Evolutionary conservation across 2,797 vertebrate species (phyloP).

Genomic region (Nannoperca obscura): DNA sequence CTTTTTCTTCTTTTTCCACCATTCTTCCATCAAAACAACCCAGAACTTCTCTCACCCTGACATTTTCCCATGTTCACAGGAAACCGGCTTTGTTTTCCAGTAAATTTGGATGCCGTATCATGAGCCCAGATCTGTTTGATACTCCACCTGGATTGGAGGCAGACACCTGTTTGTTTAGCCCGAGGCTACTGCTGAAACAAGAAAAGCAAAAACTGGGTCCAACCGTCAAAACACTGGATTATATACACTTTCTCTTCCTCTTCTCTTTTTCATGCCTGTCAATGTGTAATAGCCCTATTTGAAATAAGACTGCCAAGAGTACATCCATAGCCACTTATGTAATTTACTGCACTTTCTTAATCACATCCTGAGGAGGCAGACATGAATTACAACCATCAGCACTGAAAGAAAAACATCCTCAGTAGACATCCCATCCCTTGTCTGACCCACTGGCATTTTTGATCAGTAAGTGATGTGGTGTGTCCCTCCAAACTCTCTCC

Average conservation of each 20-base stretch:
- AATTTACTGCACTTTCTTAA: conserved; percentile 69
- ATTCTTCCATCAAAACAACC: conserved; percentile 17
- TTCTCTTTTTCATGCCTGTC: conserved; percentile 50
- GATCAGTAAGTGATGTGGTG: conserved; percentile 41
- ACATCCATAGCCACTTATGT: conserved; percentile 60
- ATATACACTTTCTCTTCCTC: conserved; percentile 22
- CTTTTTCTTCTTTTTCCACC: not conserved
- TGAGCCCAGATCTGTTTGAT: conserved; percentile 52
- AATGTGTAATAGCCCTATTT: conserved; percentile 51
- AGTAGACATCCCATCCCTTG: conserved; percentile 47
- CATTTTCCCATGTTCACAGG: conserved; percentile 17
- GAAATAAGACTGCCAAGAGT: conserved; percentile 64
- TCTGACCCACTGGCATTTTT: conserved; percentile 47
- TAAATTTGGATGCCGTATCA: conserved; percentile 38
- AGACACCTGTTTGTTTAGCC: conserved; percentile 74
- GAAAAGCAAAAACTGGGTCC: conserved; percentile 42
- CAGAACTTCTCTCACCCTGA: conserved; percentile 3
- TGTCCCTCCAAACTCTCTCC: conserved; percentile 13
- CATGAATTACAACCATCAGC: conserved; percentile 61
- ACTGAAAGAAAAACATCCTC: conserved; percentile 34
- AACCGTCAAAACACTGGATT: conserved; percentile 51
- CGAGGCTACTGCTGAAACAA: conserved; percentile 43
- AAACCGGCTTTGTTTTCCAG: conserved; percentile 41
- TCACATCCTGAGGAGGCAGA: conserved; percentile 48
- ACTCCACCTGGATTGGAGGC: conserved; percentile 53